Base-by-base conservation (phyloP, 2,797 vertebrate genomes). In the Enteromius afrohamiltoni region DNA sequence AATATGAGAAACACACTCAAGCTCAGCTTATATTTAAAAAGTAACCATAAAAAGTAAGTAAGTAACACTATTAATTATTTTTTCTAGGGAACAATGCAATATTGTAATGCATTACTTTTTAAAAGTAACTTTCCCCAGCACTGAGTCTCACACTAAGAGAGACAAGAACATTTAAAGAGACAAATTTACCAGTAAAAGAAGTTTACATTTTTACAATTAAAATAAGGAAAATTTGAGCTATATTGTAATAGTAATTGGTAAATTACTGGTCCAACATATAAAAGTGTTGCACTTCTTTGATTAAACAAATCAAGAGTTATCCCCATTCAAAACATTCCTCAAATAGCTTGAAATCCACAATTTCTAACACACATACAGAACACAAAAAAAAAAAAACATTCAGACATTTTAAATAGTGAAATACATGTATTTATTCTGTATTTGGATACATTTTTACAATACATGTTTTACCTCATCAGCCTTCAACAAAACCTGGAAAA, bases 401-500 rank as follows among this genome's bases (percentile, higher is more conserved):
- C 13, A 79, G 83, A 83, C 69, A 85, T 64, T 85, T 86, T 87
- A 88, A 88, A 89, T 88, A 88, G 86, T 90, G 88, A 90, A 90
- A 90, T 86, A 84, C 85, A 88, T 84, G 88, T 85, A 86, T 87
- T 91, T 92, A 90, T 91, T 86, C 74, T 88, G 85, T 89, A 88
- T 45, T 79, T 80, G 79, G 68, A 88, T 89, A 88, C 87, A 90
- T 89, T 90, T 89, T 86, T 90, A 89, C 86, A 90, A 90, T 88
- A 88, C 82, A 87, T 85, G 86, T 85, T 78, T 88, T 86, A 85
- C 51, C 91, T 88, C 91, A 92, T 94, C 94, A 85, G 71, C 86
- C 76, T 80, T 87, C 85, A 83, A 89, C 94, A 96, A 96, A 94
- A 96, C 94, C 93, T 94, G 95, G 94, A 96, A 96, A 95, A 93